phyloP scores from a whole-genome alignment of 2,113 vertebrate genomes.

The Rousettus leschenaultii region DNA sequence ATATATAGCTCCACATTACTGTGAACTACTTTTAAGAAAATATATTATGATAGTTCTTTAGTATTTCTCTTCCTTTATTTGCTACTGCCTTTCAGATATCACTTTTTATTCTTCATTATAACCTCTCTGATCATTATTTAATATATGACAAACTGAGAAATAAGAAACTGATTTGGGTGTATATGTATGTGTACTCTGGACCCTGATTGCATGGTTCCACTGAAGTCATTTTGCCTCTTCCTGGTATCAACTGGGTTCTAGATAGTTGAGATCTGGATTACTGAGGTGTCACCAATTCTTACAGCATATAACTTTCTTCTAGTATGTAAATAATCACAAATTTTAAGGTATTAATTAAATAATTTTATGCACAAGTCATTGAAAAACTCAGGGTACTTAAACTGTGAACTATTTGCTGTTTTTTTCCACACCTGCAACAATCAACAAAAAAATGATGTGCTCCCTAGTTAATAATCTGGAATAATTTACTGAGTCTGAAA shows the following conservation, averaged over 20 bases:
- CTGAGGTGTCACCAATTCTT: not conserved
- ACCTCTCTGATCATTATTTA: conserved; percentile 25
- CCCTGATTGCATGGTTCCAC: not conserved
- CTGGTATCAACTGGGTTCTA: not conserved
- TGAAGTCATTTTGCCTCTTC: not conserved
- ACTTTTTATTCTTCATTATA: conserved; percentile 29
- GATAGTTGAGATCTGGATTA: not conserved
- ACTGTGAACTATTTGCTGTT: not conserved
- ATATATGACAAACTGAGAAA: not conserved
- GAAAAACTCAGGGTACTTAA: not conserved
- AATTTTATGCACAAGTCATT: not conserved
- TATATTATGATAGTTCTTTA: conserved; percentile 7
- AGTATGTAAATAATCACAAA: not conserved
- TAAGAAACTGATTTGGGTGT: not conserved
- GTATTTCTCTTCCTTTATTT: conserved; percentile 19
- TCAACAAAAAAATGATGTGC: not conserved
- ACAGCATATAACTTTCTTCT: conserved; percentile 5
- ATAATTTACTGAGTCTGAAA: not conserved
- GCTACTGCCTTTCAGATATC: not conserved
- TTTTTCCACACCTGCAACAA: not conserved
- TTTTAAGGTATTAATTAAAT: conserved; percentile 29
- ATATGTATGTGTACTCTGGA: not conserved
- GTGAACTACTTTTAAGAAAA: not conserved
- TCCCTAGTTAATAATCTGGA: conserved; percentile 12
- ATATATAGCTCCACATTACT: not conserved